Percentiles rank a stretch among this genome's conserved stretches.
Evolutionary conservation across 2,113 vertebrate genomes (phyloP).

Genomic region (Burhinus bistriatus): DNA sequence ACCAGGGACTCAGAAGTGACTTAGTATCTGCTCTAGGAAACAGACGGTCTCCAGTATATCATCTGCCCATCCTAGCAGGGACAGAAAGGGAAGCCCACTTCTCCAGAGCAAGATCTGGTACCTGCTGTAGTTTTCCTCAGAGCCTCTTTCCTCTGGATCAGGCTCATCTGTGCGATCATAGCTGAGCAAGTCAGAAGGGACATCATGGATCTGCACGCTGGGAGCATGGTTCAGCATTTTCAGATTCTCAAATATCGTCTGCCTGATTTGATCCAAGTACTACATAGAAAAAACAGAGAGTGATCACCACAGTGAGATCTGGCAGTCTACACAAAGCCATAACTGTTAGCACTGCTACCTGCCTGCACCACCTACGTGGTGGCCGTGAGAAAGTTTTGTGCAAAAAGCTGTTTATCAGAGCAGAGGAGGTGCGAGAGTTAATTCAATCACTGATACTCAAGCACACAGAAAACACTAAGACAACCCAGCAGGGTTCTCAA

Average conservation of each 20-base stretch:
- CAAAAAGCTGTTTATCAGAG: background rate
- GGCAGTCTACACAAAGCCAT: background rate
- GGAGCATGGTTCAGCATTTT: slow-evolving; percentile 99
- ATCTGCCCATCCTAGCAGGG: background rate
- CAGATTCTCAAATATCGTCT: slow-evolving; percentile 96
- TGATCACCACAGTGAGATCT: background rate
- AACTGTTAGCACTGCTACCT: background rate
- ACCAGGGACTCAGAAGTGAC: background rate
- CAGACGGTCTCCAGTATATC: background rate
- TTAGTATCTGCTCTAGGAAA: background rate
- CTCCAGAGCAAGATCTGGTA: background rate
- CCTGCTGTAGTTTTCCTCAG: slow-evolving; percentile 94
- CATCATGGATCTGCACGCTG: slow-evolving; percentile 97
- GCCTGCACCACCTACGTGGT: background rate
- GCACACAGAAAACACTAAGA: background rate
- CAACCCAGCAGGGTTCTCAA: background rate
- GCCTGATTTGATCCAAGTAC: slow-evolving; percentile 98
- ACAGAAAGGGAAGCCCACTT: background rate
- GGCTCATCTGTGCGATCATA: slow-evolving; percentile 93
- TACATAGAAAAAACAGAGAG: slow-evolving; percentile 27
- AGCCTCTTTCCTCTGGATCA: slow-evolving; percentile 91
- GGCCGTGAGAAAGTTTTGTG: background rate
- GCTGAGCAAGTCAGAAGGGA: slow-evolving; percentile 92
- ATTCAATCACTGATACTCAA: background rate
- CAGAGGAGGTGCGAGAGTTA: background rate